Conservation (phyloP, 2,888 invertebrate genomes). For the Marronus borbonicus region DNA sequence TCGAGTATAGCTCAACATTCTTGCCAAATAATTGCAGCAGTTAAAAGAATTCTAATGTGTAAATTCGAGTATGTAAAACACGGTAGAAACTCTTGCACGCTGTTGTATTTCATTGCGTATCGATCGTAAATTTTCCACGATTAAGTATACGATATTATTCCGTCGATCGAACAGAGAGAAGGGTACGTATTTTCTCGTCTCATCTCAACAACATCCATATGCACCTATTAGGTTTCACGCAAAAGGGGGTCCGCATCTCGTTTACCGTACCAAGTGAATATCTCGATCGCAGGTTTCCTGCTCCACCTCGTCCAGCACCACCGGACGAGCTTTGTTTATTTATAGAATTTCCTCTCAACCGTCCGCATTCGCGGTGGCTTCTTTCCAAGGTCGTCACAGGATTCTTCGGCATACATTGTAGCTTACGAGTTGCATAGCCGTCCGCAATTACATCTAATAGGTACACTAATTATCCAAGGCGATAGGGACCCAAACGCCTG, state of each 20-base stretch:
- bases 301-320: neutral
- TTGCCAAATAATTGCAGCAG: no score
- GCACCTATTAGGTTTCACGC: constrained; percentile 1
- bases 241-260: neutral
- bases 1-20: no score
- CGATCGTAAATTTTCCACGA: neutral
- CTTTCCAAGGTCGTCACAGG: constrained; percentile 34
- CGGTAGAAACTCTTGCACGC: no score
- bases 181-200: neutral
- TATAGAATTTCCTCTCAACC: constrained; percentile 7
- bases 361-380: neutral
- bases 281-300: neutral
- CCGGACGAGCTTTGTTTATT: neutral
- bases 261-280: neutral
- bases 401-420: constrained; percentile 40
- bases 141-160: neutral
- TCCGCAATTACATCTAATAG: constrained; percentile 34
- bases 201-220: neutral
- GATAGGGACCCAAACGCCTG: neutral
- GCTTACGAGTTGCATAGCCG: constrained; percentile 23
- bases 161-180: neutral
- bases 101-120: no score
- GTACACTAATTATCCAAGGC: constrained; percentile 23
- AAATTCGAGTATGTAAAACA: no score
- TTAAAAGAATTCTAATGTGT: no score